These are phyloP conservation scores for Euplexia lucipara DNA, from an alignment of 2,888 invertebrate species.

Conservation along the genomic window DNA sequence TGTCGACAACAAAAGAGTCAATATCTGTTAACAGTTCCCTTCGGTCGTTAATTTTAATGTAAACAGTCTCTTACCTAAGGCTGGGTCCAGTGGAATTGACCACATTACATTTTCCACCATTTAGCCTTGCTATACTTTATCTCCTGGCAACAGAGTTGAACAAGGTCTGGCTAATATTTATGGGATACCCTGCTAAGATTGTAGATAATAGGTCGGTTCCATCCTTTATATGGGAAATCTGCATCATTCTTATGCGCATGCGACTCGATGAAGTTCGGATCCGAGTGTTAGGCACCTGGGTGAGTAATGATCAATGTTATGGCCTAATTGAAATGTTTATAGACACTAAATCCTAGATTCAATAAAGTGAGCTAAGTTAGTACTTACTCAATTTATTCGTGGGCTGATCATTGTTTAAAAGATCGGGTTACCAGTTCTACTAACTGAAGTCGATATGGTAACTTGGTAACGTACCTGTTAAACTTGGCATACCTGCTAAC, in stretches of 20 bases:
- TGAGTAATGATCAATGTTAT: conserved; percentile 69
- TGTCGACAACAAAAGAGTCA: conserved; percentile 42
- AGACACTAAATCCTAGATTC: conserved; percentile 41
- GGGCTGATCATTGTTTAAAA: conserved; percentile 49
- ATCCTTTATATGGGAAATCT: conserved; percentile 81
- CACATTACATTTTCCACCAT: conserved; percentile 9
- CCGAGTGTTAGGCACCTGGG: conserved; percentile 58
- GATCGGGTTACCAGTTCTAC: conserved; percentile 19
- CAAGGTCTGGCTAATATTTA: conserved; percentile 9
- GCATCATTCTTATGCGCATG: conserved; percentile 76
- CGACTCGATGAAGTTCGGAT: conserved; percentile 56
- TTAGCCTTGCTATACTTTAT: conserved; percentile 8
- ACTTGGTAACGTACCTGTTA: background rate
- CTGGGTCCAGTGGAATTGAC: conserved; percentile 60
- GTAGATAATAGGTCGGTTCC: conserved; percentile 69
- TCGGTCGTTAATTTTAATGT: conserved; percentile 69
- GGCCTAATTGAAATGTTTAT: conserved; percentile 66
- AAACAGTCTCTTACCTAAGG: conserved; percentile 69
- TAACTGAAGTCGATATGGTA: background rate
- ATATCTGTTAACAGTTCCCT: conserved; percentile 50
- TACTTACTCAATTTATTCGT: conserved; percentile 40
- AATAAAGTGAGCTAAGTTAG: conserved; percentile 50
- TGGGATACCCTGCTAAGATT: conserved; percentile 36
- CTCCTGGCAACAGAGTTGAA: conserved; percentile 2
- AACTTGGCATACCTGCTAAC: background rate